A percentile compares a stretch with the other conserved stretches of the same genome.
Conservation (phyloP, 2,797 vertebrate genomes). For the Lacerta agilis region DNA sequence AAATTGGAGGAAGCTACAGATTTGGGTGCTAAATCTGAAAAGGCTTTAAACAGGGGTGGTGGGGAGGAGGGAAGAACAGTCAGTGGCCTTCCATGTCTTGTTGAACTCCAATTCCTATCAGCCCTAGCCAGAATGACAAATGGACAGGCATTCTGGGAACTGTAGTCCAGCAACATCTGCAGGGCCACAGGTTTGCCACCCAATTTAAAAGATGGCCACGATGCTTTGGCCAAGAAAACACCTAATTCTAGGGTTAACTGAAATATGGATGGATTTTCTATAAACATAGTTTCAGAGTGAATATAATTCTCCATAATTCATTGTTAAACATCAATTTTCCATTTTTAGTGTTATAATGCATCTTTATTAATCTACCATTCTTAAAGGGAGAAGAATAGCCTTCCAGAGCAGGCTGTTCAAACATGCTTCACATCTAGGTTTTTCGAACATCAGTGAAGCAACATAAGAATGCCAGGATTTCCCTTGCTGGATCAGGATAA, state of each 20-base stretch:
- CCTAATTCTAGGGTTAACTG: not conserved
- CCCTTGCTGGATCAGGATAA: not conserved
- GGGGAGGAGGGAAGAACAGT: not conserved
- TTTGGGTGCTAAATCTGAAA: not conserved
- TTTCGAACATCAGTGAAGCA: not conserved
- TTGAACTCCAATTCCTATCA: too few relatives aligned
- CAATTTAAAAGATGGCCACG: too few relatives aligned
- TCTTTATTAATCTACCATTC: not conserved
- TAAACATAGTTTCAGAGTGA: not conserved
- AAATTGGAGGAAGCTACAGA: constrained; percentile 14
- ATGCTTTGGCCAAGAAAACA: not conserved
- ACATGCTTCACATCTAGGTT: not conserved
- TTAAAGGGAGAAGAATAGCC: not conserved
- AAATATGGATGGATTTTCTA: not conserved
- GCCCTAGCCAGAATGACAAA: too few relatives aligned
- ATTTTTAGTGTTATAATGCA: not conserved
- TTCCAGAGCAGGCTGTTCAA: not conserved
- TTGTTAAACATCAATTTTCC: not conserved
- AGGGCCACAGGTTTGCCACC: too few relatives aligned
- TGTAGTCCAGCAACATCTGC: too few relatives aligned
- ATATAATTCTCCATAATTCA: not conserved
- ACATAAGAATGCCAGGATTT: not conserved
- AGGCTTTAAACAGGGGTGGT: not conserved
- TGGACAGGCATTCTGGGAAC: too few relatives aligned
- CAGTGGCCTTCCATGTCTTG: too few relatives aligned